These are phyloP conservation scores for Scaptomyza montana DNA, from an alignment of 1,140 invertebrate genomes.

Conservation along the genomic window DNA sequence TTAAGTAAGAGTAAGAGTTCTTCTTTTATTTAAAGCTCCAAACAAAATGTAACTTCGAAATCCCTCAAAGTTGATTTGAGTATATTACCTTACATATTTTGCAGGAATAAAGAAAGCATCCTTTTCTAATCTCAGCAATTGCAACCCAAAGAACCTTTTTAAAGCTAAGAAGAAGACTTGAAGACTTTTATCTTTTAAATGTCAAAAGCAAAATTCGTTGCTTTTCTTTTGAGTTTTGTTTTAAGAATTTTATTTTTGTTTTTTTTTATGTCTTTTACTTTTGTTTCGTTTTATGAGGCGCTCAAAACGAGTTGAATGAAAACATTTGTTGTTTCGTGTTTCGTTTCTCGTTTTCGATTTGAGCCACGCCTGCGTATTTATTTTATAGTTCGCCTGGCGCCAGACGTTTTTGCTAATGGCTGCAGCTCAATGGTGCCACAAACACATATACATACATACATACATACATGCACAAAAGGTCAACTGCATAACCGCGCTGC, in stretches of 20 bases:
- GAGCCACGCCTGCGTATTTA: slow-evolving; percentile 64
- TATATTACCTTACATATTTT: background rate
- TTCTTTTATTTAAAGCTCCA: too few species aligned
- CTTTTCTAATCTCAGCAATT: too few species aligned
- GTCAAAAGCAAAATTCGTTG: background rate
- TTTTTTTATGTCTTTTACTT: background rate
- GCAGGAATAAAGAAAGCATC: background rate
- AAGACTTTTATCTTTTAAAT: background rate
- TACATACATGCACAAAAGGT: slow-evolving; percentile 46
- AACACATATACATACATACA: background rate
- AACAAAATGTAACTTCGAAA: too few species aligned
- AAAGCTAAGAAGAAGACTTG: too few species aligned
- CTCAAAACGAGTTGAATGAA: slow-evolving; percentile 14
- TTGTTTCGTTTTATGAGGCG: slow-evolving; percentile 19
- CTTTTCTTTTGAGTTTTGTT: background rate
- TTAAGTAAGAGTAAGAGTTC: too few species aligned
- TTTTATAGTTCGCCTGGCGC: slow-evolving; percentile 74
- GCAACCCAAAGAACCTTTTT: too few species aligned
- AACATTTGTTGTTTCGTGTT: slow-evolving; percentile 27
- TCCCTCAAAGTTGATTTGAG: background rate
- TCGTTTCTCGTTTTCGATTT: slow-evolving; percentile 46
- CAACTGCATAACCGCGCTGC: slow-evolving; percentile 57
- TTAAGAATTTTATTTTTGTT: background rate
- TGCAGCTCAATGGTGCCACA: slow-evolving; percentile 17
- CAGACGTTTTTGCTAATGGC: slow-evolving; percentile 69